These are phyloP conservation scores for Xenopus laevis DNA, from an alignment of 2,113 vertebrate genomes.

Conservation along the genomic window DNA sequence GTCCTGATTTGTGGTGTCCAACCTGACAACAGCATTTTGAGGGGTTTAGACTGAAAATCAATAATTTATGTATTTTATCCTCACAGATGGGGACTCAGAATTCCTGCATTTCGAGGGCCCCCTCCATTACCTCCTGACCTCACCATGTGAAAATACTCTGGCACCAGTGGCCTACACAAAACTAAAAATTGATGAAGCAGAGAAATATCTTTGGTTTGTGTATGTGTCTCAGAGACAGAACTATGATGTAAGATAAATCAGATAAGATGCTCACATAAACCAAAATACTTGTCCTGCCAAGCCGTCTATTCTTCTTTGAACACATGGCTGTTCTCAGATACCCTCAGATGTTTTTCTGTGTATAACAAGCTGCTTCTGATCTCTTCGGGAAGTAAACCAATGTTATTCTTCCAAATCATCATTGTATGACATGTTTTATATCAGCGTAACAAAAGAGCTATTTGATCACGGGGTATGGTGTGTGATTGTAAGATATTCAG, in stretches of 20 bases:
- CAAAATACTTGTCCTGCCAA: slow-evolving; percentile 26
- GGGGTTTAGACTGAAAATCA: too few species aligned
- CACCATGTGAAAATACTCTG: slow-evolving; percentile 4
- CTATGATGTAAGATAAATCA: slow-evolving; percentile 13
- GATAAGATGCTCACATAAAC: background rate
- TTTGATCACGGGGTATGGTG: slow-evolving; percentile 99
- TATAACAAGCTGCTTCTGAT: slow-evolving; percentile 90
- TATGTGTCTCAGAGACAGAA: background rate
- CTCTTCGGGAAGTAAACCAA: slow-evolving; percentile 93
- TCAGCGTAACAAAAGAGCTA: slow-evolving; percentile 92
- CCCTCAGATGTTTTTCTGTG: slow-evolving; percentile 71
- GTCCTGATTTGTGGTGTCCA: too few species aligned
- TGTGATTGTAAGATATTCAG: slow-evolving; percentile 99
- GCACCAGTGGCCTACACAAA: background rate
- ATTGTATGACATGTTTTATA: slow-evolving; percentile 99
- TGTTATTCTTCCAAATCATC: slow-evolving; percentile 98
- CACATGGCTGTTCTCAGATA: slow-evolving; percentile 69
- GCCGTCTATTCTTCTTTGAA: slow-evolving; percentile 29
- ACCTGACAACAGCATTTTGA: too few species aligned
- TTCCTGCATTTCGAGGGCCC: too few species aligned
- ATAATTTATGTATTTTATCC: too few species aligned
- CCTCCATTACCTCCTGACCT: background rate
- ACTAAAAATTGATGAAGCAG: background rate
- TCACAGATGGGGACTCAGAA: too few species aligned
- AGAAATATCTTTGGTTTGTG: background rate